Conservation (phyloP, 2,797 vertebrate species). For the Urosaurus nigricauda region DNA sequence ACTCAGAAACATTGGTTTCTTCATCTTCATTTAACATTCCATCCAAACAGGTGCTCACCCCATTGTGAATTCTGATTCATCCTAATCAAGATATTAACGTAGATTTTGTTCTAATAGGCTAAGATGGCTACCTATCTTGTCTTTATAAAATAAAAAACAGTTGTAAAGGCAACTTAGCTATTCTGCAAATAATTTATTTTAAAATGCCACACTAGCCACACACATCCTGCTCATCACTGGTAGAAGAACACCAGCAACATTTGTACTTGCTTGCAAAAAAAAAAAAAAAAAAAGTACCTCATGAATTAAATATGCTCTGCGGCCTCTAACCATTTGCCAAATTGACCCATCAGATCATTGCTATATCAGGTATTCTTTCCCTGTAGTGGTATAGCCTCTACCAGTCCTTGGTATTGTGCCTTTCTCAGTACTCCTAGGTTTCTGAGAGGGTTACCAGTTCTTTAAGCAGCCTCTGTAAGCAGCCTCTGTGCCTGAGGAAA, state of each 20-base stretch:
- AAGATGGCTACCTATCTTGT: background rate
- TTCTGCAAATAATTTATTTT: background rate
- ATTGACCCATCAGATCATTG: slow-evolving; percentile 44
- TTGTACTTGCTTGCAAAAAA: slow-evolving; percentile 18
- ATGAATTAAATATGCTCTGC: slow-evolving; percentile 36
- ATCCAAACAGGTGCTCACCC: background rate
- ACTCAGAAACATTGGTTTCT: background rate
- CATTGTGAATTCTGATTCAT: background rate
- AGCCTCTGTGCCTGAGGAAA: background rate
- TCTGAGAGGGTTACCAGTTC: background rate
- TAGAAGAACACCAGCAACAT: slow-evolving; percentile 40
- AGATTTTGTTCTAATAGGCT: background rate
- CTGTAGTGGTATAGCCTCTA: slow-evolving; percentile 38
- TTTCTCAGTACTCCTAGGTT: background rate
- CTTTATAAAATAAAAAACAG: background rate
- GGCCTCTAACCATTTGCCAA: slow-evolving; percentile 56
- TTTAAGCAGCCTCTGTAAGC: background rate
- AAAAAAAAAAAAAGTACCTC: slow-evolving; percentile 26
- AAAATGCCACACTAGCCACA: too few relatives aligned
- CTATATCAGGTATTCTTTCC: slow-evolving; percentile 47
- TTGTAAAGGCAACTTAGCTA: too few relatives aligned
- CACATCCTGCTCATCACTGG: background rate
- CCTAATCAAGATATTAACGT: background rate
- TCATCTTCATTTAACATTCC: background rate
- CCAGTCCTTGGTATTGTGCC: background rate